Evolutionary conservation across 92 coral and sea anemone genomes (phyloP).

Genomic region (Actinostola sp.): DNA sequence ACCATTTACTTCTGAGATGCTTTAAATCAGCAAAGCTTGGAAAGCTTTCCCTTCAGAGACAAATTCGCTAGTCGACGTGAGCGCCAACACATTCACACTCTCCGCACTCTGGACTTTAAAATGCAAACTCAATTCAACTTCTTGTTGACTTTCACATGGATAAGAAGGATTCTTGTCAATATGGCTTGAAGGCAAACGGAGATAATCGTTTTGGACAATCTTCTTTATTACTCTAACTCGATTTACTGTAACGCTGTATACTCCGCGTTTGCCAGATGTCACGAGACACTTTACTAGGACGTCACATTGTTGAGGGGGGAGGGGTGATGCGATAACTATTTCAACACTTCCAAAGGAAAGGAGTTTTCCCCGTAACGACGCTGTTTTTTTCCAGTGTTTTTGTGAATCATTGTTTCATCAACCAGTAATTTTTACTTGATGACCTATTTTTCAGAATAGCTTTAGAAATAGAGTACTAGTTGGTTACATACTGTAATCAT

Average conservation of each 20-base stretch:
- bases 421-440: too few relatives aligned
- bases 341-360: too few relatives aligned
- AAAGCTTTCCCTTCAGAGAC: too few relatives aligned
- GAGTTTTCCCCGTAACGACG: too few relatives aligned
- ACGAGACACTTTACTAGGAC: slow-evolving; percentile 2
- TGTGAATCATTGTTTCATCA: too few relatives aligned
- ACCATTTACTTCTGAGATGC: too few relatives aligned
- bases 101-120: neutral
- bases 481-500: too few relatives aligned
- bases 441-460: too few relatives aligned
- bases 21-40: too few relatives aligned
- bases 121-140: neutral
- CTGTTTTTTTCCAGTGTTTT: neutral
- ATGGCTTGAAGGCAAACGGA: slow-evolving; percentile 1
- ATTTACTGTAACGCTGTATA: too few relatives aligned
- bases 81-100: neutral
- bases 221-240: neutral
- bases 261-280: neutral
- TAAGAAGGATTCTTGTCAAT: neutral
- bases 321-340: neutral
- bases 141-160: neutral
- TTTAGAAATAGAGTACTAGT: too few relatives aligned
- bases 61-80: neutral
- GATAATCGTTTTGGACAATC: neutral
- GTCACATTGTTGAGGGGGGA: neutral